Evolutionary conservation across 2,888 invertebrate species (phyloP).

Genomic region (Amphipoea oculea): DNA sequence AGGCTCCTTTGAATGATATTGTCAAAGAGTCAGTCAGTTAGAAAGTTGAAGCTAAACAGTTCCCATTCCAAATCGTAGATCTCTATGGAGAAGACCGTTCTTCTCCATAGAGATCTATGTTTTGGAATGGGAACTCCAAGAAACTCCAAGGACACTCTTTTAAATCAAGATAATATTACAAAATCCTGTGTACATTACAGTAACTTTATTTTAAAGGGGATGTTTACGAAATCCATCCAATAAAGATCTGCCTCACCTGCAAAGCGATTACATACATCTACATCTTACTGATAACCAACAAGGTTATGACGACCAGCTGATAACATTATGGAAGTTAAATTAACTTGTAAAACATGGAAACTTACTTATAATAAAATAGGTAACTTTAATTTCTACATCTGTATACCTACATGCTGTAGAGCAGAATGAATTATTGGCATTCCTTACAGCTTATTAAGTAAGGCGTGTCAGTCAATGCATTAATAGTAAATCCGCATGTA

Average conservation of each 20-base stretch:
- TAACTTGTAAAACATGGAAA: constrained; percentile 1
- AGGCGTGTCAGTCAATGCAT: background rate
- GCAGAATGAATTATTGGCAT: background rate
- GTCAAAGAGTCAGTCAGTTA: background rate
- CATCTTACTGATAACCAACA: background rate
- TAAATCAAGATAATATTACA: background rate
- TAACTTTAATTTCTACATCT: background rate
- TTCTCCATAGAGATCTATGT: no score
- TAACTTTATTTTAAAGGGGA: background rate
- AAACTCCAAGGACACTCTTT: background rate
- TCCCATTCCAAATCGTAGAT: background rate
- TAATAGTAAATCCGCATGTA: background rate
- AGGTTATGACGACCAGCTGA: background rate
- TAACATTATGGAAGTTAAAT: constrained; percentile 1
- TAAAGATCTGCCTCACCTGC: background rate
- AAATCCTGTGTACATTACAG: background rate
- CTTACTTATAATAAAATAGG: background rate
- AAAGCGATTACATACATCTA: background rate
- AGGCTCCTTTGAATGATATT: background rate
- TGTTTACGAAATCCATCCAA: background rate
- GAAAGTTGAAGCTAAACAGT: background rate
- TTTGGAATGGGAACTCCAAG: background rate
- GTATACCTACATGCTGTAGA: background rate
- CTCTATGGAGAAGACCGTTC: background rate
- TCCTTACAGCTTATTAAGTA: background rate